phyloP scores from a whole-genome alignment of 2,113 vertebrate species.

The Hippocampus guttulatus region DNA sequence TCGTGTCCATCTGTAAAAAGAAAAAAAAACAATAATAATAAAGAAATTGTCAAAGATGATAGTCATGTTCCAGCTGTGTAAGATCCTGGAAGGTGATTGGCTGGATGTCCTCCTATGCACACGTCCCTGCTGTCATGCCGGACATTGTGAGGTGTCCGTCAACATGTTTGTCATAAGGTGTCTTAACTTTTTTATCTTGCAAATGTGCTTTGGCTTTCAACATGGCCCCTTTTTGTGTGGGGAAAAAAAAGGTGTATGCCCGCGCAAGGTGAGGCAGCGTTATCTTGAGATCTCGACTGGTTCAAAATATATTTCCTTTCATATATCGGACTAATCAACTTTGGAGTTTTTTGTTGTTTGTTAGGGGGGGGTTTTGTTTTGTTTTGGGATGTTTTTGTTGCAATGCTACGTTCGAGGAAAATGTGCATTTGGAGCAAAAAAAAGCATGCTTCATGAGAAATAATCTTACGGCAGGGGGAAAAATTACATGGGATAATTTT shows the following conservation, averaged over 20 bases:
- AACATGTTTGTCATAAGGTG: background rate
- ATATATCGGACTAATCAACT: background rate
- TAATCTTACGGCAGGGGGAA: too few relatives aligned
- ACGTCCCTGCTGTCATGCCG: background rate
- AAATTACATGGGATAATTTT: too few relatives aligned
- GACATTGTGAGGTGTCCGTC: background rate
- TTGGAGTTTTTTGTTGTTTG: background rate
- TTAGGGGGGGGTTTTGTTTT: too few relatives aligned
- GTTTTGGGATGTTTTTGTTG: background rate
- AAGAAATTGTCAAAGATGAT: conserved; percentile 31
- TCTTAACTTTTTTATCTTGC: background rate
- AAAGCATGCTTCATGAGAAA: too few relatives aligned
- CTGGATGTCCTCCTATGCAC: background rate
- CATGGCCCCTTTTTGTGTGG: background rate
- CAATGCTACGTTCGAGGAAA: background rate
- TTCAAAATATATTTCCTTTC: background rate
- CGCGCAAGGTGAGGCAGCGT: background rate
- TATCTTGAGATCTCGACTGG: too few relatives aligned
- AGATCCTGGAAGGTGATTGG: conserved; percentile 50
- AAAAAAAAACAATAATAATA: conserved; percentile 23
- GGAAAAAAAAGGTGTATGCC: background rate
- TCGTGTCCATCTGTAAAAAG: conserved; percentile 69
- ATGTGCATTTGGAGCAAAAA: too few relatives aligned
- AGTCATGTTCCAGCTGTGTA: conserved; percentile 89
- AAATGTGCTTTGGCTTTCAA: background rate